Evolutionary conservation across 1,140 invertebrate genomes (phyloP), one percentile per base, ranked within the genome.

Genomic region (Drosophila mojavensis): DNA sequence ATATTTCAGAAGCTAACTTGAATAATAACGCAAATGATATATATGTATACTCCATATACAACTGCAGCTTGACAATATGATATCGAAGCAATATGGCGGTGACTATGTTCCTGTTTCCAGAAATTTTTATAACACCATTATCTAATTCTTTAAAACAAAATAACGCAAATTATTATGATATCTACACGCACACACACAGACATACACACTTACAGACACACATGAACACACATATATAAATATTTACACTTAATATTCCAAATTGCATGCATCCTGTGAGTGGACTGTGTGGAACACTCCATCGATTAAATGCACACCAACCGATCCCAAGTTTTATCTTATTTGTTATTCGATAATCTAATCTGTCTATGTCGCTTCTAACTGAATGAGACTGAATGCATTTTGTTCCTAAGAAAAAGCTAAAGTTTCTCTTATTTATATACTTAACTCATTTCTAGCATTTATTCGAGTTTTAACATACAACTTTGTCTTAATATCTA

Each of bases 31-130:
- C 10, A 41, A 43, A 20, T 26, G 55, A 33, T 63, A 41, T 55
- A 50, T 50, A 50, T 50, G 20, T 24, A 3, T 24, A 24, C 20
- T 24, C 20, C 11, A 17, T 43, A 55, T 47, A 64, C 50, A 62
- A 51, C 30, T 33, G 47, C 41, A 71, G 54, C 79, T 73, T 80
- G 84, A 89, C 84, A 90, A 81, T 78, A 81, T 79, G 84, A 89
- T 89, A 89, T 78, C 89, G 80, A 91, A 91, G 90, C 90, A 91
- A 91, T 91, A 91, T 91, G 90, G 90, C 90, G 90, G 90, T 91
- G 90, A 91, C 69, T 91, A 91, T 91, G 86, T 89, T 90, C 83
- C 79, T 75, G 74, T 64, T 75, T 74, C 33, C 67, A 79, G 76
- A 75, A 61, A 88, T 64, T 72, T 43, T 75, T 67, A 60, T 59